Percentiles rank a stretch among this genome's conserved stretches.
Conservation (phyloP, 2,797 vertebrate genomes). For the Crocodylus rhombifer region DNA sequence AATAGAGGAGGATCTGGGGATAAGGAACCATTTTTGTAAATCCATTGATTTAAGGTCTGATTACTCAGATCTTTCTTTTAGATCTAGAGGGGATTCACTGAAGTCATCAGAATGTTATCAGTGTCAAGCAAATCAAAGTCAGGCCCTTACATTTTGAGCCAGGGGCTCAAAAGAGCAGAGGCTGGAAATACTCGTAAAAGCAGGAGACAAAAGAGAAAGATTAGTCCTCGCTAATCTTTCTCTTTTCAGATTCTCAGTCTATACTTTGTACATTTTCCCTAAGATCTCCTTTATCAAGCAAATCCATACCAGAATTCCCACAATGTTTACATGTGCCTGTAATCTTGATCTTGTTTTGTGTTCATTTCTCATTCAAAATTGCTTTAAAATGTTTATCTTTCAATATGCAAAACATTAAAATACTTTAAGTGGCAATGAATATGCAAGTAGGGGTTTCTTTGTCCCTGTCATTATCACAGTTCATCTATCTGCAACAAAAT, state of each 20-base stretch:
- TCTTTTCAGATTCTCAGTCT: background rate
- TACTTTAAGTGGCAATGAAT: background rate
- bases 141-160: background rate
- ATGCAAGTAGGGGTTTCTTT: background rate
- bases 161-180: background rate
- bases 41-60: slow-evolving; percentile 59
- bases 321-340: background rate
- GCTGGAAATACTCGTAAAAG: background rate
- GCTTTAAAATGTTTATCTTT: background rate
- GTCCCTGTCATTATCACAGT: background rate
- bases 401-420: background rate
- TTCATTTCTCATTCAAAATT: background rate
- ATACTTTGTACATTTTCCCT: background rate
- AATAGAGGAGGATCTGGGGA: slow-evolving; percentile 62
- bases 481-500: slow-evolving; percentile 36
- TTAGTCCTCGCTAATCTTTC: background rate
- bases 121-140: slow-evolving; percentile 4
- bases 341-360: background rate
- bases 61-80: slow-evolving; percentile 58
- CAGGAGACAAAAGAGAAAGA: background rate
- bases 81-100: slow-evolving; percentile 17
- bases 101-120: slow-evolving; percentile 18
- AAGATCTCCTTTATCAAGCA: background rate
- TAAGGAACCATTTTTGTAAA: slow-evolving; percentile 43
- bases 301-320: fast-evolving